Evolutionary conservation across 2,888 invertebrate genomes (phyloP).

Genomic region (Drosophila maculinotata): DNA sequence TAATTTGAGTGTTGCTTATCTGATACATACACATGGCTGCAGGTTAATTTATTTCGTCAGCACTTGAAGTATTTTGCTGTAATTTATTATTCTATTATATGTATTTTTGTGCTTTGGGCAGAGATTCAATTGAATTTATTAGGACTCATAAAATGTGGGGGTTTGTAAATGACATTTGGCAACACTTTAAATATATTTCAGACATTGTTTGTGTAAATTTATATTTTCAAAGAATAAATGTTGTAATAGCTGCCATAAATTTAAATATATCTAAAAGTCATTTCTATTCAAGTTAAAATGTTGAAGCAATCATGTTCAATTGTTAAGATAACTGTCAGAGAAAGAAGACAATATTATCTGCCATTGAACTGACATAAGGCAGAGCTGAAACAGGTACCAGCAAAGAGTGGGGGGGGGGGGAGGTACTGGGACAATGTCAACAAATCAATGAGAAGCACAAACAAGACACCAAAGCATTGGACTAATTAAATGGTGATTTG

Average conservation of each 20-base stretch:
- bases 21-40: background rate
- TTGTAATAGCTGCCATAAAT: background rate
- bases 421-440: conserved; percentile 60
- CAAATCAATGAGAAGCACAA: conserved; percentile 75
- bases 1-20: background rate
- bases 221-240: too few species aligned
- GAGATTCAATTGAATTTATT: background rate
- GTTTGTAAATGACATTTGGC: too few species aligned
- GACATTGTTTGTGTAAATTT: too few species aligned
- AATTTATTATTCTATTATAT: background rate
- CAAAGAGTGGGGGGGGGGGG: background rate
- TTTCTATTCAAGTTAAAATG: background rate
- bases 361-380: background rate
- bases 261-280: background rate
- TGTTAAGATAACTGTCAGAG: conserved; percentile 9
- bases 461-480: conserved; percentile 63
- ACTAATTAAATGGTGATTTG: conserved; percentile 82
- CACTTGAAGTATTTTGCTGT: background rate
- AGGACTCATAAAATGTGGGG: background rate
- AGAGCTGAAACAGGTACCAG: background rate
- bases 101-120: background rate
- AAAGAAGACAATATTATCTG: background rate
- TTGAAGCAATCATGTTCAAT: background rate
- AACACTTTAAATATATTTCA: too few species aligned
- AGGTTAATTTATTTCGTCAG: background rate